A percentile compares a stretch with the other conserved stretches of the same genome.
Evolutionary conservation across 2,888 invertebrate genomes (phyloP).

Genomic region (Meghimatium bilineatum): DNA sequence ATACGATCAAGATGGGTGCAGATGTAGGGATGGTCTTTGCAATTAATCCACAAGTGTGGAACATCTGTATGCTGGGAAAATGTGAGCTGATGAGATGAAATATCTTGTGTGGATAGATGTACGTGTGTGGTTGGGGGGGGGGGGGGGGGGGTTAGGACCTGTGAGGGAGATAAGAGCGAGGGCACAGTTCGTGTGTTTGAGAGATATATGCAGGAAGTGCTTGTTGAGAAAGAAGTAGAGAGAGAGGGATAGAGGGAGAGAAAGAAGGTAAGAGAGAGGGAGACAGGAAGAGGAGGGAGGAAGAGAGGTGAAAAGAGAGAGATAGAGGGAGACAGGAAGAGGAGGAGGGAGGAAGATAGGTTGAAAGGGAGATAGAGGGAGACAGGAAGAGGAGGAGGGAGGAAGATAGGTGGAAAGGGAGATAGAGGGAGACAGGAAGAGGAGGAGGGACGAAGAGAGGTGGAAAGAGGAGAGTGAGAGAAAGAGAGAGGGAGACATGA

Average conservation of each 20-base stretch:
- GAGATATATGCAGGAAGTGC: too few species aligned
- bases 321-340: neutral
- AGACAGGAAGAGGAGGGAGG: neutral
- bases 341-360: neutral
- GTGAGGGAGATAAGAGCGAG: too few species aligned
- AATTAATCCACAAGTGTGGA: too few species aligned
- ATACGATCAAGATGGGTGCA: too few species aligned
- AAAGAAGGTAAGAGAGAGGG: neutral
- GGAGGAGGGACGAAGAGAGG: neutral
- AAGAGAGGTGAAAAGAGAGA: neutral
- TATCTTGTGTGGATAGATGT: too few species aligned
- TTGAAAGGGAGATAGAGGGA: neutral
- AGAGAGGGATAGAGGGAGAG: neutral
- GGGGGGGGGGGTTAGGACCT: too few species aligned
- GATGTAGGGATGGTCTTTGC: too few species aligned
- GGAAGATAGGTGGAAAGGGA: neutral
- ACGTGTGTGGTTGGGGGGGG: too few species aligned
- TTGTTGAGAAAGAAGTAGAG: too few species aligned
- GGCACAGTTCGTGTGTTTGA: too few species aligned
- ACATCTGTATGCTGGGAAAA: too few species aligned
- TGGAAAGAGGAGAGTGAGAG: neutral
- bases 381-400: neutral
- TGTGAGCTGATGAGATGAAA: too few species aligned
- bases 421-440: neutral
- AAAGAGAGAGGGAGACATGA: neutral